A percentile compares a stretch with the other conserved stretches of the same genome.
Evolutionary conservation across 64 coral and sea anemone species (phyloP).

Genomic region (Hydrozoanthus tunicans): DNA sequence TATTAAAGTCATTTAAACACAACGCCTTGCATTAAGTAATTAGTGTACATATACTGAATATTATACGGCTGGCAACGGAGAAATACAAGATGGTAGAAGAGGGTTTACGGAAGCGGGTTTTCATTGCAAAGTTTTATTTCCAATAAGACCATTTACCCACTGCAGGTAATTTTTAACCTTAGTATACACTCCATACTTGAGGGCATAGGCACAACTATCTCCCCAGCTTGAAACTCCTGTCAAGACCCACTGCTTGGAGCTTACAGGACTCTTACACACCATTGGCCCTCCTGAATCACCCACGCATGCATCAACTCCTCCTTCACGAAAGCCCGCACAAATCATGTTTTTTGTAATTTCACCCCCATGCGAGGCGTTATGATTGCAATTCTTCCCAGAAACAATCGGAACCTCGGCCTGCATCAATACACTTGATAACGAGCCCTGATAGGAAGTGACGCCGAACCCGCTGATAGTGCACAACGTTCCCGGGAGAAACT

Average conservation of each 20-base stretch:
- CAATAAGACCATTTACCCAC: constrained; percentile 67
- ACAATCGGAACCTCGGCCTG: constrained; percentile 76
- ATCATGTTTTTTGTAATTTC: constrained; percentile 74
- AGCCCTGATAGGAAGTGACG: constrained; percentile 39
- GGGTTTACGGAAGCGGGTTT: too few species aligned
- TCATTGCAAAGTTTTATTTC: constrained; percentile 40
- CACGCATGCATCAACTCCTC: constrained; percentile 76
- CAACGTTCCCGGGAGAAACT: constrained; percentile 60
- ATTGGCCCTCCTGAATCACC: constrained; percentile 80
- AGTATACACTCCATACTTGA: constrained; percentile 77
- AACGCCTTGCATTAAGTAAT: too few species aligned
- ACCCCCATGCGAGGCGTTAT: constrained; percentile 58
- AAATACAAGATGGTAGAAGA: too few species aligned
- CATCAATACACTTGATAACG: constrained; percentile 52
- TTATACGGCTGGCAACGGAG: too few species aligned
- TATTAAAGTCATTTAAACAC: too few species aligned
- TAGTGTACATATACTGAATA: too few species aligned
- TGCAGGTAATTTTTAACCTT: constrained; percentile 66
- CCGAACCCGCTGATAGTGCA: constrained; percentile 78
- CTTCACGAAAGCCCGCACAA: constrained; percentile 68
- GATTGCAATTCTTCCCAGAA: constrained; percentile 31
- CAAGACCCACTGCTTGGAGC: constrained; percentile 67
- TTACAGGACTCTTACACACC: constrained; percentile 70
- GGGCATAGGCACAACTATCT: constrained; percentile 69
- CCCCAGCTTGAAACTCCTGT: constrained; percentile 79